Base-by-base conservation (phyloP, 2,888 invertebrate species). In the Nymphalis polychloros region DNA sequence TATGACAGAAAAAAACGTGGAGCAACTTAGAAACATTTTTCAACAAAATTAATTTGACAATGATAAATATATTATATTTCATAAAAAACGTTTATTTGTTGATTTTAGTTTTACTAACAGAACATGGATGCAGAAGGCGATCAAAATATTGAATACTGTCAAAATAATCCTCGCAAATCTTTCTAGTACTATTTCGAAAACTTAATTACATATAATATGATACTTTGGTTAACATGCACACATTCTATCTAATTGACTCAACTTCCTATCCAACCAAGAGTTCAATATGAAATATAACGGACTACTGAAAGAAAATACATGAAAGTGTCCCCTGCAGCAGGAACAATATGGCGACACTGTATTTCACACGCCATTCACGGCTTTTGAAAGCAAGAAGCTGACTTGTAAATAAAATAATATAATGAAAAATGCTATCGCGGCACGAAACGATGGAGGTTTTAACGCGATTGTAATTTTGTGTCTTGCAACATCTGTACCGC, bases 331-430 rank as follows among this genome's bases (percentile, higher is more conserved):
- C 19, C 0, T 27, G 49, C 27, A 63, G 48, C 3, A 8, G n/a
- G 5, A 49, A 67, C 23, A 50, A 68, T 48, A 69, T 78, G 75
- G 79, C 48, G 72, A 78, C 76, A 76, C 73, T 67, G 70, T 70
- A 78, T 79, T 81, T 81, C 79, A 74, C 78, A 76, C 77, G 78
- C 77, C 74, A 77, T 78, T 77, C 80, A 79, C 76, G 67, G 74
- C 74, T 66, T 76, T 77, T 76, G 75, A 79, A 80, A 79, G 81
- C 79, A 81, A 82, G 81, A 80, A 81, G 84, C 80, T 81, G 82
- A 81, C 80, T 82, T 82, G 79, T 83, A 82, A 84, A 84, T 85
- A 83, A 82, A 82, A 77, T 80, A 82, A 85, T 82, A 82, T 67
- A 71, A 75, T 70, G 68, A 72, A 69, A 69, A 67, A 63, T 68